phyloP scores from a whole-genome alignment of 2,888 invertebrate species.

The Bedellia somnulentella region DNA sequence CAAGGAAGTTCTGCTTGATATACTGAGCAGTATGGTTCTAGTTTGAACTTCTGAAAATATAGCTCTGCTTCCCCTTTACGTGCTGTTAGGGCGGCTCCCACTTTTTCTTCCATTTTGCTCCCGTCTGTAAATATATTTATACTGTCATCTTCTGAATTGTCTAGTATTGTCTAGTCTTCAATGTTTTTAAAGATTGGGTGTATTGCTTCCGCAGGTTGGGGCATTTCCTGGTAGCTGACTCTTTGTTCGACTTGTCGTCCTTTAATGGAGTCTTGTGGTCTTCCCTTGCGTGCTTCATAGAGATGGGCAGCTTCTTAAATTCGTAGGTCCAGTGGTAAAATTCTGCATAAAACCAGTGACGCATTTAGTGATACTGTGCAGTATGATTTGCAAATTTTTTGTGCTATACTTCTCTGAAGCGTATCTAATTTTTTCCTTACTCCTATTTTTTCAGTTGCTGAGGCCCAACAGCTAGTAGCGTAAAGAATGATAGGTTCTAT shows the following conservation, averaged over 20 bases:
- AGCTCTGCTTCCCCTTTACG: too few species aligned
- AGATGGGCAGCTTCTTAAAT: not conserved
- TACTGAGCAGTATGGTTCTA: too few species aligned
- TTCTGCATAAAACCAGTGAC: not conserved
- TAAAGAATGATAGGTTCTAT: constrained; percentile 5
- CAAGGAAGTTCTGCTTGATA: too few species aligned
- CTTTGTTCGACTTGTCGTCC: too few species aligned
- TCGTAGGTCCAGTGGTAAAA: constrained; percentile 1
- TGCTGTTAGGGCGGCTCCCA: too few species aligned
- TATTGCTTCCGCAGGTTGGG: not conserved
- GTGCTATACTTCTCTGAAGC: too few species aligned
- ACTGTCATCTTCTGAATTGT: too few species aligned
- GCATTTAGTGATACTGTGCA: constrained; percentile 2
- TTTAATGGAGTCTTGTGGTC: not conserved
- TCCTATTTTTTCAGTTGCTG: not conserved
- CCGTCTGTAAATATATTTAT: too few species aligned
- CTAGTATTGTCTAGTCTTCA: too few species aligned
- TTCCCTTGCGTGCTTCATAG: constrained; percentile 1
- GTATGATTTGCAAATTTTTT: not conserved
- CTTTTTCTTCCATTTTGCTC: too few species aligned
- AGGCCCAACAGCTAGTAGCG: constrained; percentile 2
- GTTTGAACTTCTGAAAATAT: too few species aligned
- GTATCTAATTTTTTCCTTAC: not conserved
- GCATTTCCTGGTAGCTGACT: not conserved
- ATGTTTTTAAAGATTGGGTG: not conserved